Evolutionary conservation across 2,113 vertebrate genomes (phyloP).

Genomic region (Climacteris rufus): DNA sequence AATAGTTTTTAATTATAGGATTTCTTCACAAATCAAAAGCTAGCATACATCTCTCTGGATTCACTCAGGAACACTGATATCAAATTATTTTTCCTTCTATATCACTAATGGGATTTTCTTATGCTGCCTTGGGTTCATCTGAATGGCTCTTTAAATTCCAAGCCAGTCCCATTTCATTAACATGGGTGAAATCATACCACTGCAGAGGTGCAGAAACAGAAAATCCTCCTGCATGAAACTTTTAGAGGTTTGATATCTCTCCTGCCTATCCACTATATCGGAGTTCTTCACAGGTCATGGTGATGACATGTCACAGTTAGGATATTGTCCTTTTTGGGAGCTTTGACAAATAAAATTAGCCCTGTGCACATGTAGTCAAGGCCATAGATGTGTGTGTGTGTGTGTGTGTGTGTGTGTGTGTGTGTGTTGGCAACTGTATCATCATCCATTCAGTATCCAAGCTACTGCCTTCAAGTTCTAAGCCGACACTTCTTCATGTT

Average conservation of each 20-base stretch:
- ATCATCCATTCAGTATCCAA: background rate
- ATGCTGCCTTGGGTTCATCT: background rate
- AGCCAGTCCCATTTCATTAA: background rate
- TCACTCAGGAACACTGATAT: background rate
- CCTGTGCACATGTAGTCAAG: fast-evolving
- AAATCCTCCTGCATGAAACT: background rate
- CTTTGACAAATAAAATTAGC: background rate
- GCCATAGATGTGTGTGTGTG: background rate
- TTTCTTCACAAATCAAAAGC: background rate
- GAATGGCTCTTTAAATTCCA: background rate
- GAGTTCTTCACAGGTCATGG: background rate
- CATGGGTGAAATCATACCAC: background rate
- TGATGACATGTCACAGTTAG: background rate
- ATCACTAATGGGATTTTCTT: background rate
- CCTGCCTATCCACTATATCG: background rate
- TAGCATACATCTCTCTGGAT: background rate
- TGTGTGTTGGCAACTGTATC: background rate
- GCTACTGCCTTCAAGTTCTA: background rate
- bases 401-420: fast-evolving
- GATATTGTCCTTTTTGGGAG: background rate
- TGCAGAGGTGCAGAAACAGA: background rate
- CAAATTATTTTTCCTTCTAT: background rate
- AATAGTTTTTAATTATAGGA: background rate
- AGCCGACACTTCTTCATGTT: background rate
- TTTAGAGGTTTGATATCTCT: background rate